phyloP scores from a whole-genome alignment of 1,140 invertebrate species.

The Macrobrachium rosenbergii region DNA sequence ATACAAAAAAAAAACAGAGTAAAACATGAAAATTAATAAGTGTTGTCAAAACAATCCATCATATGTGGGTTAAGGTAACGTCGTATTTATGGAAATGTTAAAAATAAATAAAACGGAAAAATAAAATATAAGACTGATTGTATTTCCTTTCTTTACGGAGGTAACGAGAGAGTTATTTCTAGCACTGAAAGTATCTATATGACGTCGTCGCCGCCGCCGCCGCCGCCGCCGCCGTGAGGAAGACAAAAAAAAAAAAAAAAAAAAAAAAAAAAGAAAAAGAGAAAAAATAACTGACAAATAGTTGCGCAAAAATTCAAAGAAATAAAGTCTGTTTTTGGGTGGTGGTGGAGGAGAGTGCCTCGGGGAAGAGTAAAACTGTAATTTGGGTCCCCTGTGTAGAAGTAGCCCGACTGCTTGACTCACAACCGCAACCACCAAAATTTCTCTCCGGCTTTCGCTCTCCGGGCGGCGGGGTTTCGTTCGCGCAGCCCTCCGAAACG shows the following conservation, averaged over 20 bases:
- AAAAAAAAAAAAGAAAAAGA: background rate
- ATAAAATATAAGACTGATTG: too few species aligned
- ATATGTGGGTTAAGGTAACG: too few species aligned
- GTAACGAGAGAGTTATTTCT: too few species aligned
- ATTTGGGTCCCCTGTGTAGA: constrained; percentile 52
- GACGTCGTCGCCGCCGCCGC: too few species aligned
- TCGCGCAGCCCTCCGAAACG: background rate
- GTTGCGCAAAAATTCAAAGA: constrained; percentile 39
- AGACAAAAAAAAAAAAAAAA: background rate
- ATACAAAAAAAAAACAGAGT: too few species aligned
- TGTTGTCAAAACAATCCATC: too few species aligned
- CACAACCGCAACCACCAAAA: background rate
- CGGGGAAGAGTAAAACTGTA: constrained; percentile 39
- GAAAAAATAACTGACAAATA: background rate
- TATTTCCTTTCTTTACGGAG: too few species aligned
- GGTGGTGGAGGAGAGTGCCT: constrained; percentile 26
- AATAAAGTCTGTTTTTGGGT: constrained; percentile 36
- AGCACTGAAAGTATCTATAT: too few species aligned
- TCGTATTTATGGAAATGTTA: too few species aligned
- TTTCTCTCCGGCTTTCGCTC: constrained; percentile 12
- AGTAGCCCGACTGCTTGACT: constrained; percentile 40
- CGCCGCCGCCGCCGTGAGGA: background rate
- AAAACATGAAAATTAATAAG: too few species aligned
- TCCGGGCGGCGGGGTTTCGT: background rate
- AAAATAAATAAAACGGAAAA: too few species aligned